These are phyloP conservation scores for Pao palembangensis DNA, from an alignment of 2,113 vertebrate genomes.

Conservation along the genomic window DNA sequence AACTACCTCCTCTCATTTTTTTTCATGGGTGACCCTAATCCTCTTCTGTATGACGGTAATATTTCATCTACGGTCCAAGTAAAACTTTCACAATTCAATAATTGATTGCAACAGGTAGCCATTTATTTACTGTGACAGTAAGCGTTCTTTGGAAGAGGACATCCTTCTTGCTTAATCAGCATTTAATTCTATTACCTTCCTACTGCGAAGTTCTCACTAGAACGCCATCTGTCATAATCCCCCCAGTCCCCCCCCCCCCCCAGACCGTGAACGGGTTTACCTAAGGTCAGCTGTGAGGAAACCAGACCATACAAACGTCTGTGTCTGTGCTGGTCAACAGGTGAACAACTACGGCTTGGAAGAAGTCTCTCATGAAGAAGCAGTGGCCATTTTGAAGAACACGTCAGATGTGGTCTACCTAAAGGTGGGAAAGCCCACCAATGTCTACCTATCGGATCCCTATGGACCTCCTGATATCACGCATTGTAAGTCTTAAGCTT, in stretches of 20 bases:
- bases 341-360: constrained; percentile 97
- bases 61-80: no score
- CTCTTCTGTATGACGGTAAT: no score
- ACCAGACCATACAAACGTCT: neutral
- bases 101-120: no score
- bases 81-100: neutral
- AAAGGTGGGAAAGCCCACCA: constrained; percentile 95
- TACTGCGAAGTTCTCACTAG: constrained; percentile 22
- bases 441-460: constrained; percentile 92
- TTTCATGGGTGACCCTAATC: no score
- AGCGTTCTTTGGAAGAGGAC: neutral
- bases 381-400: constrained; percentile 95
- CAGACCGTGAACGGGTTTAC: constrained; percentile 12
- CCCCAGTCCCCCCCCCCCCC: neutral
- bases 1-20: no score
- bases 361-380: constrained; percentile 96
- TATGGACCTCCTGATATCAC: constrained; percentile 96
- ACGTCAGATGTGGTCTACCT: constrained; percentile 93
- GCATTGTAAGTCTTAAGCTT: constrained; percentile 84
- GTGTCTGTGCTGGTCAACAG: constrained; percentile 62
- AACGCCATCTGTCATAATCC: constrained; percentile 54
- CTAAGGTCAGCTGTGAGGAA: neutral
- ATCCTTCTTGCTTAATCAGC: constrained; percentile 19
- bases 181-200: constrained; percentile 55
- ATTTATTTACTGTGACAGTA: neutral